phyloP scores from a whole-genome alignment of 2,888 invertebrate genomes.

The Plemyria rubiginata region DNA sequence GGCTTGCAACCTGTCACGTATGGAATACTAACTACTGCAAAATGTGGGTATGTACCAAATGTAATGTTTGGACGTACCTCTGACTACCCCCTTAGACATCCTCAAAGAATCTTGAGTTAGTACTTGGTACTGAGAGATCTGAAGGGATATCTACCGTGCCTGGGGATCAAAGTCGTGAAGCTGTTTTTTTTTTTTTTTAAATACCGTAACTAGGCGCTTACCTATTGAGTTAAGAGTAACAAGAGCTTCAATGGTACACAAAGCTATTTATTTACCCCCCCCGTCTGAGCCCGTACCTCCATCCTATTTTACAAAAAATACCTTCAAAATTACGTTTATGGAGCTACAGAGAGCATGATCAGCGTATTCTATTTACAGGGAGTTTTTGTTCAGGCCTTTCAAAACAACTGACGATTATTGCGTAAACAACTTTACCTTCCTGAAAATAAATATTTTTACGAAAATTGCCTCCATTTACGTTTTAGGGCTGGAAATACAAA shows the following conservation, averaged over 20 bases:
- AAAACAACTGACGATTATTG: conserved; percentile 33
- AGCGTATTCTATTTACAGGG: conserved; percentile 35
- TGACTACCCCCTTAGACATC: too few relatives aligned
- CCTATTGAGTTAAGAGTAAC: not conserved
- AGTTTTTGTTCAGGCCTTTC: conserved; percentile 33
- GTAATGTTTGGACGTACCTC: too few relatives aligned
- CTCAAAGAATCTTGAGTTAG: too few relatives aligned
- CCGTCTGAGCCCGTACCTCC: not conserved
- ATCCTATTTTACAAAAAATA: conserved; percentile 19
- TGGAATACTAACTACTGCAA: too few relatives aligned
- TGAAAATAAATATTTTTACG: conserved; percentile 20
- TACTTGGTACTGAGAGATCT: too few relatives aligned
- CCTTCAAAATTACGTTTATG: conserved; percentile 25
- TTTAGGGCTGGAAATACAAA: conserved; percentile 2
- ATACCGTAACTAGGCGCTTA: not conserved
- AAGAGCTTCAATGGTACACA: not conserved
- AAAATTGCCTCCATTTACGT: conserved; percentile 9
- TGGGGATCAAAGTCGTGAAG: too few relatives aligned
- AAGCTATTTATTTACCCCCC: not conserved
- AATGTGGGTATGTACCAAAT: too few relatives aligned
- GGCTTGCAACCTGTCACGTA: too few relatives aligned
- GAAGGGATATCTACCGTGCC: too few relatives aligned
- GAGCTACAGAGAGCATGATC: conserved; percentile 24
- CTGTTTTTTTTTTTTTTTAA: too few relatives aligned
- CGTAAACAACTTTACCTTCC: conserved; percentile 25